Conservation (phyloP, 1,140 invertebrate genomes). For the Trialeurodes vaporariorum region DNA sequence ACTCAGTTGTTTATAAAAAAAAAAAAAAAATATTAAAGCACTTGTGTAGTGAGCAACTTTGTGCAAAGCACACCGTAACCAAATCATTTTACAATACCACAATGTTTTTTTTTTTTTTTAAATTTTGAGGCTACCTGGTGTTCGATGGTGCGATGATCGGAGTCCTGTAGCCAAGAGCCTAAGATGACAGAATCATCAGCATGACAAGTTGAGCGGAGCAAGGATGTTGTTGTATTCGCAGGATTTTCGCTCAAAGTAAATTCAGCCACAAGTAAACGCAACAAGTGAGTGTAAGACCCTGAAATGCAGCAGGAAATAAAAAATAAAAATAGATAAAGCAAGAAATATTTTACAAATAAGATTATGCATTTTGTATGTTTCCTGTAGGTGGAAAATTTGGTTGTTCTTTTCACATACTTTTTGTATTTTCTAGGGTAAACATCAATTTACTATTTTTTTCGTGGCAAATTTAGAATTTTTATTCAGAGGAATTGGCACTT, state of each 20-base stretch:
- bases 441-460: no score
- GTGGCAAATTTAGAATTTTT: no score
- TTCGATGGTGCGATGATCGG: slow-evolving; percentile 92
- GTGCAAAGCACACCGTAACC: neutral
- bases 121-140: slow-evolving; percentile 85
- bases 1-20: no score
- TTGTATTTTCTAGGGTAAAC: no score
- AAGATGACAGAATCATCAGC: slow-evolving; percentile 79
- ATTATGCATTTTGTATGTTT: no score
- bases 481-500: no score
- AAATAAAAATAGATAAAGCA: no score
- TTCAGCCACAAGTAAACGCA: slow-evolving; percentile 92
- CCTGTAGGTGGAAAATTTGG: no score
- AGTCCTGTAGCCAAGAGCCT: slow-evolving; percentile 82
- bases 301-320: slow-evolving; percentile 1
- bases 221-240: slow-evolving; percentile 85
- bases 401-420: no score
- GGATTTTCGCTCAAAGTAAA: slow-evolving; percentile 91
- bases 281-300: slow-evolving; percentile 52
- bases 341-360: no score
- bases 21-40: slow-evolving; percentile 3
- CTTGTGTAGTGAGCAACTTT: no score
- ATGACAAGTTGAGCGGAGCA: slow-evolving; percentile 76
- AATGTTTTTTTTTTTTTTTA: neutral
- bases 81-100: neutral